Percentiles rank a stretch among this genome's conserved stretches.
Evolutionary conservation across 1,140 invertebrate genomes (phyloP).

Genomic region (Callitettix versicolor): DNA sequence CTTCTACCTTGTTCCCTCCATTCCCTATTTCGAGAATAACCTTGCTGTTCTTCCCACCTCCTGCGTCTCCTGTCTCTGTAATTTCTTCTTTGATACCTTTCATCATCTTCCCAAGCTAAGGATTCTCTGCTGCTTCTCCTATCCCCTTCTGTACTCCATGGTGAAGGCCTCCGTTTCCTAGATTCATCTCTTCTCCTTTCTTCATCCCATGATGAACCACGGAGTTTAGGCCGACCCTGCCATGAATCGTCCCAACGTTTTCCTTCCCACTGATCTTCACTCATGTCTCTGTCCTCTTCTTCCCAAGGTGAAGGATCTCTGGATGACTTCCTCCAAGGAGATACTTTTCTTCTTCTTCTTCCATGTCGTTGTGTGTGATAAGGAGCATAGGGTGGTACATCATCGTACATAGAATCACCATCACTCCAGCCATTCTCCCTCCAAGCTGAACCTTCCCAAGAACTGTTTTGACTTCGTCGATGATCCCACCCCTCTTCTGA

Average conservation of each 20-base stretch:
- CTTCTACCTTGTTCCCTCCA: slow-evolving; percentile 28
- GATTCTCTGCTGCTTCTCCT: slow-evolving; percentile 24
- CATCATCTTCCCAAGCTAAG: slow-evolving; percentile 28
- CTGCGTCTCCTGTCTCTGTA: slow-evolving; percentile 23
- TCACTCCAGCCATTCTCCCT: slow-evolving; percentile 32
- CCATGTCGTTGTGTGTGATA: slow-evolving; percentile 17
- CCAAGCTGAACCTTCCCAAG: slow-evolving; percentile 26
- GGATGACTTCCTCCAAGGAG: slow-evolving; percentile 35
- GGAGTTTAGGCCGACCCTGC: slow-evolving; percentile 19
- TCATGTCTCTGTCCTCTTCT: slow-evolving; percentile 37
- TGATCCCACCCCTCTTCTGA: slow-evolving; percentile 28
- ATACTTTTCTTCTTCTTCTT: slow-evolving; percentile 24
- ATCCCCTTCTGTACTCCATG: slow-evolving; percentile 21
- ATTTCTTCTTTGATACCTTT: slow-evolving; percentile 23
- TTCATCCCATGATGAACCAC: slow-evolving; percentile 24
- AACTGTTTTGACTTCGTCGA: slow-evolving; percentile 21
- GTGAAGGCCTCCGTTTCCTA: slow-evolving; percentile 21
- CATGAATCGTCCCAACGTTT: slow-evolving; percentile 20
- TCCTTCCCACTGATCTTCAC: slow-evolving; percentile 24
- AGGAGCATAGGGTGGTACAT: slow-evolving; percentile 21
- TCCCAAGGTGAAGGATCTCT: slow-evolving; percentile 60
- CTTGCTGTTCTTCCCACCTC: slow-evolving; percentile 33
- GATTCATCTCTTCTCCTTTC: slow-evolving; percentile 29
- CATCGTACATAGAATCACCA: slow-evolving; percentile 30
- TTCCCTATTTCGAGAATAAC: slow-evolving; percentile 28